Evolutionary conservation across 2,113 vertebrate genomes (phyloP), one percentile per base, ranked within the genome.

Genomic region (Barbus barbus): DNA sequence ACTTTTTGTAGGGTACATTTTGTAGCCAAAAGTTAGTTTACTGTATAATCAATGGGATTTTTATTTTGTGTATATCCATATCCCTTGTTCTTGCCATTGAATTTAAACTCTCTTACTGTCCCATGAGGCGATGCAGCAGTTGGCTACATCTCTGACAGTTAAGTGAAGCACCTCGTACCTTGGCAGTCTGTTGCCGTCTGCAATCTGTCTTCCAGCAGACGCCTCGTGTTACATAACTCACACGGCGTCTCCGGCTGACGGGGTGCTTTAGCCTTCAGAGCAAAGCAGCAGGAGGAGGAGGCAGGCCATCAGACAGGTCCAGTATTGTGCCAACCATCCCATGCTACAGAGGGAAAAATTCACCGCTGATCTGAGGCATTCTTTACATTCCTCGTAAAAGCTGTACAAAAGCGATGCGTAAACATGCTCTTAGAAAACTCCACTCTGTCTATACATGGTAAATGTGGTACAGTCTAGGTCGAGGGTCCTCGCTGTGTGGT

Each of bases 341-440:
- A 31, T 31, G 56, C 65, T 79, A 67, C 53, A 67, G 9, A 28
- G 46, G 44, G 82, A 51, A 67, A 60, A 72, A 36, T 69, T 84
- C 48, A 78, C 24, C 22, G 9, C 81, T 31, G 73, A 86, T 61
- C n/a, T 13, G 74, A 83, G 48, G 85, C 86, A 91, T 92, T 92
- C 89, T 83, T 85, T 13, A 82, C 86, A 91, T 93, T 92, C 90
- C 88, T 86, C 72, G 61, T 89, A 85, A 88, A 88, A 88, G 79
- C 46, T 12, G 82, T 26, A 71, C 63, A 22, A 77, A 85, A 85
- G 41, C 76, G 77, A 9, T 6, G 56, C 83, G 20, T 71, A 60
- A 89, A 83, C 33, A 22, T 41, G 84, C 3, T 22, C 31, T 8
- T 6, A 16, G 56, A 84, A 0, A 33, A 36, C 61, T 91, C 36